Base-by-base conservation (phyloP, 2,888 invertebrate genomes). In the Thymelicus lineola region DNA sequence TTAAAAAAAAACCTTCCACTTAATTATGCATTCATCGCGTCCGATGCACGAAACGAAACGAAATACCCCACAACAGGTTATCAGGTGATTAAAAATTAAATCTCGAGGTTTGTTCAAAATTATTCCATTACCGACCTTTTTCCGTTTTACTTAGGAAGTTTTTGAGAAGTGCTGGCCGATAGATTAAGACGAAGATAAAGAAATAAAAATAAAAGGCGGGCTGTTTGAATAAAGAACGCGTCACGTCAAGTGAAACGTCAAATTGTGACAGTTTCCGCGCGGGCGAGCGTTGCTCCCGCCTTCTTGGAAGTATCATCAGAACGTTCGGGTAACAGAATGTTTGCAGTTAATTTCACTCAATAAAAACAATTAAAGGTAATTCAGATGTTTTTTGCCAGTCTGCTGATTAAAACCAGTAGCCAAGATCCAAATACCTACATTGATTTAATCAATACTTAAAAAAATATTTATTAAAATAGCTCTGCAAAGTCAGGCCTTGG, bases 261-360 rank as follows among this genome's bases (percentile, higher is more conserved):
- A 90, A 90, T 80, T 84, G 90, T 91, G 93, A 93, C 93, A 93
- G 92, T 93, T 92, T 92, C 90, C 91, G 91, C 92, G 90, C 93
- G 89, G 87, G 86, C 89, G 88, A 74, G 75, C 89, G 80, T 86
- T 88, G 90, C 89, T 83, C 89, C 82, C 84, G 79, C 76, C 82
- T 92, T 91, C 92, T 85, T 79, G 85, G 91, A 92, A 92, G 83
- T 84, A 84, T 84, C 82, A 80, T 85, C 82, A 73, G 77, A 75
- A 75, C 74, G 75, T 74, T 75, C 75, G 75, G 73, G 74, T 75
- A 77, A 78, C 78, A 81, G 80, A 79, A 77, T 75, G 76, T 75
- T 82, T 80, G 80, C 80, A 82, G 81, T 79, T 78, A 81, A 82
- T 82, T 83, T 80, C 72, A 69, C 71, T 71, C 73, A 73, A 75